Evolutionary conservation across 2,888 invertebrate species (phyloP).

Genomic region (Ichneumoninae sp.): DNA sequence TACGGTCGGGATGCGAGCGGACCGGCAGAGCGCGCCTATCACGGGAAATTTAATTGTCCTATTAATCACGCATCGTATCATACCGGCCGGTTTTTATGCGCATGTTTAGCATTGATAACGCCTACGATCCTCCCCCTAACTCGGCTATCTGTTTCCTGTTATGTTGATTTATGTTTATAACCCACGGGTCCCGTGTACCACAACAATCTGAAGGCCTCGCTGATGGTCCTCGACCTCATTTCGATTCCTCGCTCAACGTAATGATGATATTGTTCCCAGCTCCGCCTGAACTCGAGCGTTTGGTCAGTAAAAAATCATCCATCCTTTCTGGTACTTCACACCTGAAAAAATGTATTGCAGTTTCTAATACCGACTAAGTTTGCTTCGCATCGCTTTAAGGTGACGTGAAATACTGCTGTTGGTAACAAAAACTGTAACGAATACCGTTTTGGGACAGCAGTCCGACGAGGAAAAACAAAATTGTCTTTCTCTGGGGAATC

Average conservation of each 20-base stretch:
- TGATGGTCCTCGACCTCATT: constrained; percentile 11
- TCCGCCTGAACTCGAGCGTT: background rate
- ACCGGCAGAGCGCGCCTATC: constrained; percentile 49
- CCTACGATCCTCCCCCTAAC: constrained; percentile 52
- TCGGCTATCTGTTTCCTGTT: constrained; percentile 73
- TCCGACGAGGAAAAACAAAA: no score
- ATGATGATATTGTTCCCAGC: constrained; percentile 24
- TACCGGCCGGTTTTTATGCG: constrained; percentile 77
- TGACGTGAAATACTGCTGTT: no score
- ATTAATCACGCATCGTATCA: constrained; percentile 82
- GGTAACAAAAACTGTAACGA: no score
- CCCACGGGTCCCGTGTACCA: constrained; percentile 37
- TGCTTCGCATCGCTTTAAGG: no score
- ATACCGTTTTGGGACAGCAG: no score
- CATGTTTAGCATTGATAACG: constrained; percentile 82
- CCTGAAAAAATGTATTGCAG: no score
- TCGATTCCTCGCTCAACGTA: constrained; percentile 22
- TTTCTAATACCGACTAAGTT: no score
- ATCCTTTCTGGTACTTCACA: no score
- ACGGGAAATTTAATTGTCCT: constrained; percentile 80
- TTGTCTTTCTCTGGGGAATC: no score
- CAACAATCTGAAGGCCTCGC: constrained; percentile 22
- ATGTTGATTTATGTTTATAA: constrained; percentile 81
- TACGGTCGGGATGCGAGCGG: constrained; percentile 39
- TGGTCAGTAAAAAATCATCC: no score